These are phyloP conservation scores for Drosophila equinoxialis DNA, from an alignment of 1,140 invertebrate genomes.

Conservation along the genomic window DNA sequence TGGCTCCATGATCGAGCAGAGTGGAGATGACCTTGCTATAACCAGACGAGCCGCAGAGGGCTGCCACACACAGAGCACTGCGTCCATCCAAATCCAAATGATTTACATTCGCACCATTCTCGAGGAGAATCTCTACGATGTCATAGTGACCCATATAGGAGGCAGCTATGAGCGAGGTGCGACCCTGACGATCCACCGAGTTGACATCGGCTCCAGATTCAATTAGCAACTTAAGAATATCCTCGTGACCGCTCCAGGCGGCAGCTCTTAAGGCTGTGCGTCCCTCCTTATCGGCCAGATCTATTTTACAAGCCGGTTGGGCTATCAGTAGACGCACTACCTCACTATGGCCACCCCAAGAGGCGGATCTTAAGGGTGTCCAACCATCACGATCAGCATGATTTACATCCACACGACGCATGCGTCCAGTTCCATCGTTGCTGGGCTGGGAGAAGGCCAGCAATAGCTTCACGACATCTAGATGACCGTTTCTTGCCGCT, in stretches of 20 bases:
- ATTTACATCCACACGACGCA: constrained; percentile 89
- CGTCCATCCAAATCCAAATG: constrained; percentile 95
- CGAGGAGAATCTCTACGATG: constrained; percentile 93
- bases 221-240: constrained; percentile 89
- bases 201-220: constrained; percentile 89
- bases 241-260: constrained; percentile 93
- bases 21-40: constrained; percentile 89
- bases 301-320: constrained; percentile 89
- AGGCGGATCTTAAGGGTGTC: constrained; percentile 93
- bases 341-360: constrained; percentile 96
- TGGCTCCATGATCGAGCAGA: constrained; percentile 92
- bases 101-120: constrained; percentile 93
- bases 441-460: constrained; percentile 77
- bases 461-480: constrained; percentile 87
- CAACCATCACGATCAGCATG: constrained; percentile 94
- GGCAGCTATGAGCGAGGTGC: constrained; percentile 95
- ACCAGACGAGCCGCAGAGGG: constrained; percentile 94
- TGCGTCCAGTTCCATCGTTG: constrained; percentile 83
- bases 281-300: constrained; percentile 89
- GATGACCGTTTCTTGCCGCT: constrained; percentile 92
- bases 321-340: constrained; percentile 92
- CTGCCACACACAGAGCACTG: constrained; percentile 95
- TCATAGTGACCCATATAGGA: constrained; percentile 96
- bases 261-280: constrained; percentile 90
- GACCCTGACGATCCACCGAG: constrained; percentile 92